Base-by-base conservation (phyloP, 2,113 vertebrate genomes). In the Cynoglossus semilaevis region DNA sequence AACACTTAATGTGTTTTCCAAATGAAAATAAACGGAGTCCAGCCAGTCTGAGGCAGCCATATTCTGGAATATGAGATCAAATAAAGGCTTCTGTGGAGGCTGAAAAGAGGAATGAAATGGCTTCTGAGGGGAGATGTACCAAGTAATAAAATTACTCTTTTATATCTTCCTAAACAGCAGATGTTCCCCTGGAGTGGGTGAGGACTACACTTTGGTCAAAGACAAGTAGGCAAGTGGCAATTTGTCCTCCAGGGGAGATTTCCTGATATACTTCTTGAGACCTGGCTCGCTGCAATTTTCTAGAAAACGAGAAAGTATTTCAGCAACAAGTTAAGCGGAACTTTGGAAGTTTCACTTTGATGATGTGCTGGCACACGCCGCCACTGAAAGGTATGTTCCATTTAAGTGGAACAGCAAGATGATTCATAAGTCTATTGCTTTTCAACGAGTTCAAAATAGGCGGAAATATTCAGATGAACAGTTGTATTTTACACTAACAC, bases 91-190 rank as follows among this genome's bases (percentile, higher is more conserved):
- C 87, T 81, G 88, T 83, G 83, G 85, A 73, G 87, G 84, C 84
- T 89, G 87, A 91, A 89, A 86, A 75, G 82, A 89, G 85, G 86
- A 90, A 90, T 88, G 89, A 90, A 91, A 91, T 91, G 81, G 84
- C 84, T 90, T 88, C 83, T 83, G 85, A 88, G 80, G 75, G 74
- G 88, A 89, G 88, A 89, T 90, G 88, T 87, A 89, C 77, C 85
- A 77, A 85, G 87, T 91, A 91, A 91, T 92, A 91, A 90, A 91
- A 91, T 91, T 85, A 91, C 88, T 89, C 83, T 87, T 91, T 91
- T 90, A 91, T 89, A 90, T 90, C 87, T 85, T 87, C 86, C 88
- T 91, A 92, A 92, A 91, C 83, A 88, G 83, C 81, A 81, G 80
- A 86, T 87, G 85, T 88, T 90, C 88, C 88, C 76, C 74, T 76